These are phyloP conservation scores for Coptodon rendalli DNA, from an alignment of 2,113 vertebrate genomes.

Conservation along the genomic window DNA sequence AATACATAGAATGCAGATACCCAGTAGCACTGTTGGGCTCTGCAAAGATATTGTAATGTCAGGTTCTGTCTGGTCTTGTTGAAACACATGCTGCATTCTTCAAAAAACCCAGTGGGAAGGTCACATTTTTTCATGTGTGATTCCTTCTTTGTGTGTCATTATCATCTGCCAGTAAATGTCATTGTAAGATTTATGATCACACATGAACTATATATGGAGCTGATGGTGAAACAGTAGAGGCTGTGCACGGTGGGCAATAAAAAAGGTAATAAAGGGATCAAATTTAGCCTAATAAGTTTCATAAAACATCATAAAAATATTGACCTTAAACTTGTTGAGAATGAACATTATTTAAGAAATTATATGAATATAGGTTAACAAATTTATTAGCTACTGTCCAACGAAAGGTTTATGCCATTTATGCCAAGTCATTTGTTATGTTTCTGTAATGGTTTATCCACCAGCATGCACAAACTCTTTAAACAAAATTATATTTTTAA, in stretches of 20 bases:
- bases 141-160: not conserved
- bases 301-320: not conserved
- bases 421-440: not conserved
- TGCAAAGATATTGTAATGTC: not conserved
- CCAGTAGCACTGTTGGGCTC: not conserved
- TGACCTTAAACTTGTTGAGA: not conserved
- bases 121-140: not conserved
- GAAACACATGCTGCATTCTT: not conserved
- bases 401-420: not conserved
- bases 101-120: not conserved
- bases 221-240: not conserved
- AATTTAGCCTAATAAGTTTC: not conserved
- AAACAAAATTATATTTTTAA: not conserved
- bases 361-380: not conserved
- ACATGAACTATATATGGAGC: not conserved
- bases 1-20: accelerated
- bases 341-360: not conserved
- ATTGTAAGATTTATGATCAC: not conserved
- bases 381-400: not conserved
- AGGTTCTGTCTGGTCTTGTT: not conserved
- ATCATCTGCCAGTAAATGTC: not conserved
- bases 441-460: not conserved
- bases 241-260: accelerated
- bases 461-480: accelerated
- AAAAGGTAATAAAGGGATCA: not conserved